phyloP scores from a whole-genome alignment of 2,797 vertebrate species.

The Rhyacichthys aspro region DNA sequence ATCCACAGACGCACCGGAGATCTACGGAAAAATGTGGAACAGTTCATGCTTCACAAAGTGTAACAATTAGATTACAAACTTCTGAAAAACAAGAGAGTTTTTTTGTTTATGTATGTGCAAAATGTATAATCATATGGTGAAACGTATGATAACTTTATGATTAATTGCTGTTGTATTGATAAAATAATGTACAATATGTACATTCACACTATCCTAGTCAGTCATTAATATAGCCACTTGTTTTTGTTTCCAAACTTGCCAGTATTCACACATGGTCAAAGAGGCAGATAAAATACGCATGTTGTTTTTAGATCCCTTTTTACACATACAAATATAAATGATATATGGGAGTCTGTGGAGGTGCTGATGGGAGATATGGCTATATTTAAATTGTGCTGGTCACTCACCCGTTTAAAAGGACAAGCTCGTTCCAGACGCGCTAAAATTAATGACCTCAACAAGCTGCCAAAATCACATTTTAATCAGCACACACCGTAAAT shows the following conservation, averaged over 20 bases:
- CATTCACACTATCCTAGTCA: background rate
- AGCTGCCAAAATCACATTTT: slow-evolving; percentile 64
- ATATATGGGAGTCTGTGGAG: slow-evolving; percentile 15
- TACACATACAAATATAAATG: slow-evolving; percentile 16
- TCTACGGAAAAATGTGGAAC: slow-evolving; percentile 75
- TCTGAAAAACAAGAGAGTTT: too few relatives aligned
- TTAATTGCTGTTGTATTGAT: slow-evolving; percentile 19
- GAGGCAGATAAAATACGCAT: slow-evolving; percentile 17
- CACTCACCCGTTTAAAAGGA: slow-evolving; percentile 58
- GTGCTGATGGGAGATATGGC: slow-evolving; percentile 37
- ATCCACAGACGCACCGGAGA: slow-evolving; percentile 86
- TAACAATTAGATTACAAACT: too few relatives aligned
- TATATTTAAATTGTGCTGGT: slow-evolving; percentile 68
- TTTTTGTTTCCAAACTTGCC: background rate
- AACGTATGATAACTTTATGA: too few relatives aligned
- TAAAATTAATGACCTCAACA: slow-evolving; percentile 55
- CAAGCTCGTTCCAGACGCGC: slow-evolving; percentile 17
- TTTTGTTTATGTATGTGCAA: too few relatives aligned
- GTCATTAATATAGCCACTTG: slow-evolving; percentile 10
- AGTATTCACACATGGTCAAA: slow-evolving; percentile 25
- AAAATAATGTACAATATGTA: background rate
- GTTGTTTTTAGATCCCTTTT: slow-evolving; percentile 38
- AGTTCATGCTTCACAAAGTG: too few relatives aligned
- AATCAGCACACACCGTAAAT: slow-evolving; percentile 48
- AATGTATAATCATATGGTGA: too few relatives aligned